Evolutionary conservation across 2,113 vertebrate species (phyloP).

Genomic region (Brachionichthys hirsutus): DNA sequence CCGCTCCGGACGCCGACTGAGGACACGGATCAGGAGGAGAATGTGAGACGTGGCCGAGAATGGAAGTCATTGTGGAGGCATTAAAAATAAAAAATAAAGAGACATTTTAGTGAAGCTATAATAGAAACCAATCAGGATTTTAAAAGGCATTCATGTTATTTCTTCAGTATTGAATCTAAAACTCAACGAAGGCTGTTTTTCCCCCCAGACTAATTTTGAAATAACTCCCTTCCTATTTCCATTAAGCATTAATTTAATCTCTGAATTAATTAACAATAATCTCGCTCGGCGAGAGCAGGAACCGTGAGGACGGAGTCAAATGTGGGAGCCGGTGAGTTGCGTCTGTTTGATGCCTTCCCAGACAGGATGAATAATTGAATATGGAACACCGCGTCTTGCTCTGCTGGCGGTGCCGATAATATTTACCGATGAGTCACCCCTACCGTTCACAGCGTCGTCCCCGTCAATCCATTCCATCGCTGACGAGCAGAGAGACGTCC

Average conservation of each 20-base stretch:
- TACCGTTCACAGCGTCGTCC: slow-evolving; percentile 12
- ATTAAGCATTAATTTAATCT: not conserved
- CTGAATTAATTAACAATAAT: slow-evolving; percentile 10
- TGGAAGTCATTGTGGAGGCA: too few relatives aligned
- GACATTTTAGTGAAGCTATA: too few relatives aligned
- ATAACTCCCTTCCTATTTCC: too few relatives aligned
- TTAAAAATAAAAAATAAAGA: too few relatives aligned
- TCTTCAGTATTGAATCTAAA: too few relatives aligned
- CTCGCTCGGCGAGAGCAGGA: slow-evolving; percentile 21
- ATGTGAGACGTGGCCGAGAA: too few relatives aligned
- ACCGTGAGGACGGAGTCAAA: slow-evolving; percentile 3
- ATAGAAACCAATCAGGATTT: too few relatives aligned
- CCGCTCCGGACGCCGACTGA: too few relatives aligned
- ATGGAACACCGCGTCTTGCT: slow-evolving; percentile 31
- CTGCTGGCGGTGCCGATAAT: slow-evolving; percentile 39
- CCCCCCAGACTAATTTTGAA: too few relatives aligned
- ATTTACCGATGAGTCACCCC: slow-evolving; percentile 47
- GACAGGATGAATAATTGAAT: slow-evolving; percentile 52
- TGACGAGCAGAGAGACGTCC: slow-evolving; percentile 33
- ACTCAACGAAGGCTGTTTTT: too few relatives aligned
- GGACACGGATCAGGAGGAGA: too few relatives aligned
- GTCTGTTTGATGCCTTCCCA: slow-evolving; percentile 39
- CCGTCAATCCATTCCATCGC: slow-evolving; percentile 23
- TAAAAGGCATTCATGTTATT: too few relatives aligned
- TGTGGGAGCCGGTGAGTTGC: slow-evolving; percentile 29